Base-by-base conservation (phyloP, 2,113 vertebrate genomes). In the Melanocharis versteri region DNA sequence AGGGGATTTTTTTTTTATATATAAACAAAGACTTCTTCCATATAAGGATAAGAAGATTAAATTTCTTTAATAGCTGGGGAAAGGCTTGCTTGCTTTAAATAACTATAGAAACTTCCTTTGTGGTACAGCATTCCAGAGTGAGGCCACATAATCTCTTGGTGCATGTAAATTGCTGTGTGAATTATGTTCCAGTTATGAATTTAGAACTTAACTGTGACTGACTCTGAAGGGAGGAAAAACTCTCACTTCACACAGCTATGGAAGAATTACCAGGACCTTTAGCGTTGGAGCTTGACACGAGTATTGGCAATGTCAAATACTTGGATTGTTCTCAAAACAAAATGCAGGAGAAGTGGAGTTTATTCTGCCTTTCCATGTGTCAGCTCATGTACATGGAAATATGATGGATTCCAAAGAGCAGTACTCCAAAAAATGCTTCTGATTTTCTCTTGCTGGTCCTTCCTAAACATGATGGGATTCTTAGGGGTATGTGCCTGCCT, bases 11-110 rank as follows among this genome's bases (percentile, higher is more conserved):
- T n/a, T n/a, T 37, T 79, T 11, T 10, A 44, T 45, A 21, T 81
- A 72, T 89, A 90, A 96, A 94, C 69, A 95, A 95, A 95, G 93
- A 79, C 93, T 91, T 64, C 60, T 93, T 84, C 95, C 89, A 91
- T 95, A 95, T 95, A 95, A 48, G 95, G 96, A 76, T 97, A 97
- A 96, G 96, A 91, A 96, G 96, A 96, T 97, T 96, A 95, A 89
- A 95, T 97, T 95, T 97, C 94, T 96, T 87, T 95, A 96, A 94
- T 94, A 92, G 94, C 93, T 91, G 69, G 87, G 87, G 90, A 93
- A 95, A 93, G 48, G 81, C 94, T 92, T 64, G 47, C 94, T 97
- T 90, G 73, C 94, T 97, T 96, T 96, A 95, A 96, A 95, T 95
- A 97, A 91, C 93, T 95, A 87, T 95, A 93, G 95, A 91, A 87